Evolutionary conservation across 1,140 invertebrate species (phyloP).

Genomic region (Drosophila varians): DNA sequence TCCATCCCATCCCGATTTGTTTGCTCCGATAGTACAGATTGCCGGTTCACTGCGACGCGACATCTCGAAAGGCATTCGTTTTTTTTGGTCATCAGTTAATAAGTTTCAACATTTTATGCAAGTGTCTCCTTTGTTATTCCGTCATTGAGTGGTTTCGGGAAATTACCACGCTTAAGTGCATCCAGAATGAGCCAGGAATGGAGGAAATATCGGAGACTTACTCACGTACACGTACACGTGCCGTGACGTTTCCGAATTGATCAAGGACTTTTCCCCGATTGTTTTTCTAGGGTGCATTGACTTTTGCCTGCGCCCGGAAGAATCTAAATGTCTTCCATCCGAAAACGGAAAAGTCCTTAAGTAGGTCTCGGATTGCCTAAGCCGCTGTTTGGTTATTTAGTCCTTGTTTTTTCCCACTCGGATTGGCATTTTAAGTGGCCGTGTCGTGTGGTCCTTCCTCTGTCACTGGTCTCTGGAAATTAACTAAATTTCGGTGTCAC

Average conservation of each 20-base stretch:
- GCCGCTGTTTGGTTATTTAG: slow-evolving; percentile 68
- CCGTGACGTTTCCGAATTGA: slow-evolving; percentile 22
- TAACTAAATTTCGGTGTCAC: slow-evolving; percentile 22
- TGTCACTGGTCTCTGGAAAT: neutral
- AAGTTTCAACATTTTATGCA: slow-evolving; percentile 80
- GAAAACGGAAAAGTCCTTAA: slow-evolving; percentile 26
- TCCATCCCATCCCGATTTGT: slow-evolving; percentile 3
- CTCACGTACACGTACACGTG: slow-evolving; percentile 60
- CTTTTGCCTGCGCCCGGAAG: slow-evolving; percentile 58
- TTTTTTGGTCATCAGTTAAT: slow-evolving; percentile 70
- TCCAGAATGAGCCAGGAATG: slow-evolving; percentile 1
- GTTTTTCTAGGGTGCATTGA: slow-evolving; percentile 64
- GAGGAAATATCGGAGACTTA: slow-evolving; percentile 29
- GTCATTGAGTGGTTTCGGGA: slow-evolving; percentile 56
- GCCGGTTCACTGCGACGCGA: slow-evolving; percentile 27
- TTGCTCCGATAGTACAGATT: slow-evolving; percentile 1
- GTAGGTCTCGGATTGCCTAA: slow-evolving; percentile 63
- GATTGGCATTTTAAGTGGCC: slow-evolving; percentile 36
- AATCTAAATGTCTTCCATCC: slow-evolving; percentile 1
- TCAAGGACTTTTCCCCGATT: slow-evolving; percentile 51
- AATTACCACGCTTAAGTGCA: slow-evolving; percentile 71
- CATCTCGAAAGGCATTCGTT: slow-evolving; percentile 15
- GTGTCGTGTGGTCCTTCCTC: slow-evolving; percentile 15
- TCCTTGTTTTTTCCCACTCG: slow-evolving; percentile 51
- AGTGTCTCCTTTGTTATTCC: slow-evolving; percentile 52